Conservation (phyloP, 1,140 invertebrate genomes). For the Hypothenemus hampei region DNA sequence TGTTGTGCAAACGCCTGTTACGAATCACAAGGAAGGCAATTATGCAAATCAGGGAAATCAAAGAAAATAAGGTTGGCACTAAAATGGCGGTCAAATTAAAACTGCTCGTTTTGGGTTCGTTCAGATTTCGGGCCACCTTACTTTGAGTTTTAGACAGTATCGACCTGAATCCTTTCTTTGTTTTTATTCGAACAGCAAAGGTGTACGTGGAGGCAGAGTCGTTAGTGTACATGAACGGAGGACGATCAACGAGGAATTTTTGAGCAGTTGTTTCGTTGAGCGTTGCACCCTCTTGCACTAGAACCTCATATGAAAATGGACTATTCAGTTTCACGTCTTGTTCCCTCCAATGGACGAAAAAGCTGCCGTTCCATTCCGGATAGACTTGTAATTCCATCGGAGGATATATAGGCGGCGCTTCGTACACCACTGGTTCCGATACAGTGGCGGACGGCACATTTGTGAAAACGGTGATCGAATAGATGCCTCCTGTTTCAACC, state of each 20-base stretch:
- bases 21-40: conserved; percentile 61
- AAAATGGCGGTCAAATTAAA: conserved; percentile 25
- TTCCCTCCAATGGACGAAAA: conserved; percentile 60
- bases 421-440: conserved; percentile 48
- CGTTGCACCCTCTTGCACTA: conserved; percentile 54
- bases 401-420: conserved; percentile 55
- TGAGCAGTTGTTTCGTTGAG: conserved; percentile 52
- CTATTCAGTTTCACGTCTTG: conserved; percentile 29
- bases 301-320: conserved; percentile 54
- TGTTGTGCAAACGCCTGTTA: conserved; percentile 68
- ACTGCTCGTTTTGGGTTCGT: conserved; percentile 20
- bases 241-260: conserved; percentile 46
- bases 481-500: conserved; percentile 59
- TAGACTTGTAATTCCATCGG: conserved; percentile 60
- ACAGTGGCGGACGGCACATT: conserved; percentile 47
- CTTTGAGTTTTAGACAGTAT: conserved; percentile 52
- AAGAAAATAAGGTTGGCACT: conserved; percentile 42
- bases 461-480: conserved; percentile 57
- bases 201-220: conserved; percentile 53
- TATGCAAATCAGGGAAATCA: conserved; percentile 51
- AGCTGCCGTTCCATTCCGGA: conserved; percentile 52
- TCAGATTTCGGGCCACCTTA: conserved; percentile 3
- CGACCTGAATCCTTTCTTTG: conserved; percentile 61
- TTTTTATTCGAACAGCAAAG: conserved; percentile 59
- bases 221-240: conserved; percentile 56